Conservation (phyloP, 2,113 vertebrate species). For the Oceanodroma tethys region DNA sequence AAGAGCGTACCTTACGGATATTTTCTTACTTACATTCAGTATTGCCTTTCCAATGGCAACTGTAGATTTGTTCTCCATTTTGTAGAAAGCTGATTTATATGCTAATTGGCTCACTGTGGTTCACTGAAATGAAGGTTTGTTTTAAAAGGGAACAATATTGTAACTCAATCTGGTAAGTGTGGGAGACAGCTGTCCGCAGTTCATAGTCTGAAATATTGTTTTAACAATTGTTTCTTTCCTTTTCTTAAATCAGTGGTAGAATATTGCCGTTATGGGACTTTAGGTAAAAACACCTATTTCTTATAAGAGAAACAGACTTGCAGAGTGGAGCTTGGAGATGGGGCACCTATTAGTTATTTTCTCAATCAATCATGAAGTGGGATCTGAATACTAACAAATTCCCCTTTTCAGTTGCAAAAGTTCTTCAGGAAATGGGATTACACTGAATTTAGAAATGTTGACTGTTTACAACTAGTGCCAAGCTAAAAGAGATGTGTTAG, state of each 20-base stretch:
- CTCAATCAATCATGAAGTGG: neutral
- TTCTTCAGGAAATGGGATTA: constrained; percentile 49
- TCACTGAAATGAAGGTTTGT: neutral
- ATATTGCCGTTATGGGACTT: constrained; percentile 22
- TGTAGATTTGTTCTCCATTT: neutral
- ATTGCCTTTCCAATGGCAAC: neutral
- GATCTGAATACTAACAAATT: constrained; percentile 7
- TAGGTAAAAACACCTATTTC: constrained; percentile 1
- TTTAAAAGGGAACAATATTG: constrained; percentile 1
- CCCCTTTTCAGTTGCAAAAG: neutral
- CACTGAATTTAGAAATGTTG: constrained; percentile 33
- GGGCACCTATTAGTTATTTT: constrained; percentile 42
- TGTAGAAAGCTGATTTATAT: constrained; percentile 7
- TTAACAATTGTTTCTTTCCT: constrained; percentile 32
- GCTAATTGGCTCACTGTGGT: neutral
- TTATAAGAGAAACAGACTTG: constrained; percentile 5
- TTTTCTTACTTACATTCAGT: neutral
- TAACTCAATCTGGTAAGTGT: constrained; percentile 12
- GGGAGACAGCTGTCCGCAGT: constrained; percentile 45
- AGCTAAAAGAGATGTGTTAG: neutral
- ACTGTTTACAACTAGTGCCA: neutral
- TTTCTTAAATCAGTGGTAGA: constrained; percentile 30
- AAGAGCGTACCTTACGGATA: neutral
- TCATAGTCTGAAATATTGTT: constrained; percentile 43
- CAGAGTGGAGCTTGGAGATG: neutral